Evolutionary conservation across 2,888 invertebrate species (phyloP), one percentile per base, ranked within the genome.

Genomic region (Amphiduros pacificus): DNA sequence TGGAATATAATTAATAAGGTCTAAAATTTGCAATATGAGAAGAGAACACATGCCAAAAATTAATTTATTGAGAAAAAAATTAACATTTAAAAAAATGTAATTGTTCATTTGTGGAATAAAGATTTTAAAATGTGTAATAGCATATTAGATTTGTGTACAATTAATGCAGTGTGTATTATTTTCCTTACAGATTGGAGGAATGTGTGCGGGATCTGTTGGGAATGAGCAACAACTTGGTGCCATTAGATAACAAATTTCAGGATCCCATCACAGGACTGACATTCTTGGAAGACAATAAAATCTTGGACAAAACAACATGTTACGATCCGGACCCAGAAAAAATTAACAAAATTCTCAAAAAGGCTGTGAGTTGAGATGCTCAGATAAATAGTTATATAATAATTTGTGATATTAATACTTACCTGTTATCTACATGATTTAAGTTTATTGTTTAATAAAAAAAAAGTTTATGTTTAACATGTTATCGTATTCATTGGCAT

Each of bases 291-390:
- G 74, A 74, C 60, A 71, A 70, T 49, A 74, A 75, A 60, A 66
- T 73, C 24, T 65, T 79, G 58, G 78, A 79, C 66, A 78, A 79
- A 60, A 74, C 74, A 31, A 73, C 76, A 1, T 79, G 79, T 61
- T 77, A 77, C 61, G 79, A 79, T 58, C 77, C 77, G 5, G 77
- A 78, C 29, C 62, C 72, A n/a, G 78, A 76, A 27, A 75, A 76
- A 54, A 71, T 78, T 20, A 69, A 73, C 11, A 72, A 73, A 28
- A 73, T 79, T 14, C 70, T 79, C 1, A 65, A 68, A 54, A 74
- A 77, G 66, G 71, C 77, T 52, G 77, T 79, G 68, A 71, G 74
- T 64, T 52, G 6, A 2, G 51, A 9, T 44, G 44, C 44, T 17
- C n/a, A 22, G 44, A 44, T 44, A 22, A 44, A 17, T n/a, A 44